Percentiles rank a stretch among this genome's conserved stretches.
Evolutionary conservation across 1,140 invertebrate genomes (phyloP).

Genomic region (Marisa cornuarietis): DNA sequence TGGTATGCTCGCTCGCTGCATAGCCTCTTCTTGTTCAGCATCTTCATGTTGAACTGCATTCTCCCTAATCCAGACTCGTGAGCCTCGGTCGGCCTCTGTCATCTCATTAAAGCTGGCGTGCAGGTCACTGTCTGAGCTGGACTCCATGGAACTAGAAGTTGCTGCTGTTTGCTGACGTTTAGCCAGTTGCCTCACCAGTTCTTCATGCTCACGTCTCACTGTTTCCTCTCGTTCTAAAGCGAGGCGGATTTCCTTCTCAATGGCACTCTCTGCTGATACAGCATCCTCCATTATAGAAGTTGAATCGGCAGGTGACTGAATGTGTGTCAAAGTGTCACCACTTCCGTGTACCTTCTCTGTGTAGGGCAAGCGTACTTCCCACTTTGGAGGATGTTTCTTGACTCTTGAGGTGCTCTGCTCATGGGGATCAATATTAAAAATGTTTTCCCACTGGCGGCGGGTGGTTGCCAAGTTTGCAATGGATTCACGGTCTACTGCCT

Average conservation of each 20-base stretch:
- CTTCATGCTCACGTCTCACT: constrained; percentile 51
- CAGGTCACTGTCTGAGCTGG: constrained; percentile 30
- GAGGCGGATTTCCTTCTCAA: constrained; percentile 71
- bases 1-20: constrained; percentile 1
- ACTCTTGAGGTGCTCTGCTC: constrained; percentile 16
- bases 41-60: constrained; percentile 36
- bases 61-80: constrained; percentile 47
- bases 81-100: constrained; percentile 58
- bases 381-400: constrained; percentile 29
- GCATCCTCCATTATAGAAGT: constrained; percentile 34
- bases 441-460: constrained; percentile 56
- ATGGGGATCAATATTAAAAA: constrained; percentile 27
- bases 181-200: constrained; percentile 21
- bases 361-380: constrained; percentile 47
- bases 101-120: constrained; percentile 58
- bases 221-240: constrained; percentile 68
- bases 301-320: constrained; percentile 20
- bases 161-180: not conserved
- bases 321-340: not conserved
- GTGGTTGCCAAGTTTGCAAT: constrained; percentile 53
- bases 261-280: constrained; percentile 68
- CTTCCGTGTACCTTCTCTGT: not conserved
- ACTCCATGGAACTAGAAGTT: constrained; percentile 18
- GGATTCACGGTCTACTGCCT: constrained; percentile 54
- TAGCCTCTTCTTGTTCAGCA: constrained; percentile 33